Conservation (phyloP, 37 sponge, comb jelly and placozoan species). For the Cliona cf. orientalis region DNA sequence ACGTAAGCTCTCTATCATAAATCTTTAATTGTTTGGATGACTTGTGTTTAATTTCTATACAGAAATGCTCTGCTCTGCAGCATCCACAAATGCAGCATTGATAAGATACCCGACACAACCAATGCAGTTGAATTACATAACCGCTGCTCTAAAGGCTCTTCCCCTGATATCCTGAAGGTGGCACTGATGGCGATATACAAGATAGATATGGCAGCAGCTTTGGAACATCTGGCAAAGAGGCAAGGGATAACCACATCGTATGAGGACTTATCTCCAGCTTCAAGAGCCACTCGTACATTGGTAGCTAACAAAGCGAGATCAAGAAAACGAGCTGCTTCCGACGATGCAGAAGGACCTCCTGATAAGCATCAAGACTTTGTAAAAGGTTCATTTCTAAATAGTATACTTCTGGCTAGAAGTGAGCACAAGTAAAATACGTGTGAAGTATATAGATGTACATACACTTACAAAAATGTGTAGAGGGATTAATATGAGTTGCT, state of each 20-base stretch:
- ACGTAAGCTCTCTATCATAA: too few relatives aligned
- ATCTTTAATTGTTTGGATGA: background rate
- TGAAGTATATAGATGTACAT: too few relatives aligned
- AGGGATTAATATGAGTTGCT: too few relatives aligned
- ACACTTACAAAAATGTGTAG: too few relatives aligned
- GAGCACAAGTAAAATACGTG: too few relatives aligned
- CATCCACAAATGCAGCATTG: background rate
- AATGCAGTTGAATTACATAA: constrained; percentile 49
- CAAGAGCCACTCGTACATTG: background rate
- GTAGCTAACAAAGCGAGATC: constrained; percentile 5
- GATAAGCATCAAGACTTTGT: constrained; percentile 7
- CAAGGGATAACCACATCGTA: constrained; percentile 22
- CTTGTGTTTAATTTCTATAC: background rate
- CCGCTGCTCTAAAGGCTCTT: constrained; percentile 5
- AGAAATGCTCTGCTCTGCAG: constrained; percentile 28
- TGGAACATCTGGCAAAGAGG: constrained; percentile 24
- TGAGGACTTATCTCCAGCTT: background rate
- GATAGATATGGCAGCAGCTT: constrained; percentile 27
- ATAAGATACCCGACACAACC: constrained; percentile 28
- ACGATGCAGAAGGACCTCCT: constrained; percentile 41
- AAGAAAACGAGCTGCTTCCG: constrained; percentile 8
- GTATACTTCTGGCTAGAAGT: too few relatives aligned
- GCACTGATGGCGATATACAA: constrained; percentile 43
- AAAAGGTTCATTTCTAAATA: too few relatives aligned
- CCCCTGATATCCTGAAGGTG: constrained; percentile 20